phyloP scores from a whole-genome alignment of 2,888 invertebrate genomes.

The Erebia aethiops region DNA sequence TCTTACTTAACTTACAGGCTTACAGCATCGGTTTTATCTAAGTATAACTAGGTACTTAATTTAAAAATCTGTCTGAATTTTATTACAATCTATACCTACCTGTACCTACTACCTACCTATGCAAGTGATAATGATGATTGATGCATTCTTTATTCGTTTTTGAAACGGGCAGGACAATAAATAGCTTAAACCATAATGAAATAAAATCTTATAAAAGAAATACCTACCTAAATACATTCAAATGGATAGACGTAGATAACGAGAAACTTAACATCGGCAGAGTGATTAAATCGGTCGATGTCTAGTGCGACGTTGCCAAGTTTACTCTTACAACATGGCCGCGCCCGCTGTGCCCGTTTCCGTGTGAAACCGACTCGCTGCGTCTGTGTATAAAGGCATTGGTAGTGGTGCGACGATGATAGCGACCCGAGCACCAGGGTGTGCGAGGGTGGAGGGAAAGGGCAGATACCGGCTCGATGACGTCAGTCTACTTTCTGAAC shows the following conservation, averaged over 20 bases:
- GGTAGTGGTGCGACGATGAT: slow-evolving; percentile 47
- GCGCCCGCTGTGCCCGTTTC: slow-evolving; percentile 80
- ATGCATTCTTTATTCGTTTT: too few species aligned
- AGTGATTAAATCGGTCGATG: slow-evolving; percentile 80
- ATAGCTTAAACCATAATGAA: not conserved
- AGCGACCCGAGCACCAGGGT: slow-evolving; percentile 58
- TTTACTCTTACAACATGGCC: slow-evolving; percentile 81
- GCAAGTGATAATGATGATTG: too few species aligned
- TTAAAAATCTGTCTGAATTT: too few species aligned
- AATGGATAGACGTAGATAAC: slow-evolving; percentile 42
- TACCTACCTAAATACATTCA: slow-evolving; percentile 19
- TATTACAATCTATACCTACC: too few species aligned
- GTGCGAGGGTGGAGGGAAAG: slow-evolving; percentile 41
- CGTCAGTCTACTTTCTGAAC: slow-evolving; percentile 78
- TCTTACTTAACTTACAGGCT: too few species aligned
- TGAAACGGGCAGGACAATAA: too few species aligned
- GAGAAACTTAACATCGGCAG: slow-evolving; percentile 57
- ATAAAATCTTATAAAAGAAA: slow-evolving; percentile 21
- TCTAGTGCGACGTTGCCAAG: slow-evolving; percentile 81
- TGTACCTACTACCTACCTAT: too few species aligned
- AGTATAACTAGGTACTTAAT: too few species aligned
- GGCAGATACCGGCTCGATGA: slow-evolving; percentile 70
- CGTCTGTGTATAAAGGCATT: slow-evolving; percentile 65
- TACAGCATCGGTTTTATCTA: too few species aligned
- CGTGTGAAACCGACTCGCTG: slow-evolving; percentile 79